Evolutionary conservation across 2,113 vertebrate genomes (phyloP).

Genomic region (Crotalus helleri): DNA sequence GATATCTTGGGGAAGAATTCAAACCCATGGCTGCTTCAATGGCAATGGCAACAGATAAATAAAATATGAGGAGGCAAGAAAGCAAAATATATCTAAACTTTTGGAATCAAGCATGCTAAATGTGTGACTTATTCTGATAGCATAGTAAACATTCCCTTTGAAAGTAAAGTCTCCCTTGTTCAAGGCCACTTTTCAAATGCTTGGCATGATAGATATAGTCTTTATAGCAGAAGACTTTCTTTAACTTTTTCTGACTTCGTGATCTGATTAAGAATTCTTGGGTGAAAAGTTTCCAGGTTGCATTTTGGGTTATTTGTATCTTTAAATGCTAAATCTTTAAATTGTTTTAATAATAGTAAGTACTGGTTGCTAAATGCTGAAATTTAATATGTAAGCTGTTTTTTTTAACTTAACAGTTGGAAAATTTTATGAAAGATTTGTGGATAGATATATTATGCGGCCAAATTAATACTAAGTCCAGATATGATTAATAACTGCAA

Average conservation of each 20-base stretch:
- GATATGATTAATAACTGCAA: background rate
- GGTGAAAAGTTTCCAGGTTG: background rate
- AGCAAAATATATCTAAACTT: slow-evolving; percentile 49
- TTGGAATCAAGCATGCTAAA: slow-evolving; percentile 39
- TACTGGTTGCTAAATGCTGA: background rate
- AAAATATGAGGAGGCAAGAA: slow-evolving; percentile 48
- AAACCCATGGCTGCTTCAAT: slow-evolving; percentile 41
- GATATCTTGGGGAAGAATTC: slow-evolving; percentile 54
- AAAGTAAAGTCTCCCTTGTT: background rate
- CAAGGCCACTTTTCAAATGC: background rate
- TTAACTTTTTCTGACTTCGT: background rate
- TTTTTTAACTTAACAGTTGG: background rate
- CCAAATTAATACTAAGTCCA: background rate
- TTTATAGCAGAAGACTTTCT: background rate
- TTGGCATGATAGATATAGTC: background rate
- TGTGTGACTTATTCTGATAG: slow-evolving; percentile 24
- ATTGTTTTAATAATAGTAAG: background rate
- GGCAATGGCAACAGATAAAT: slow-evolving; percentile 48
- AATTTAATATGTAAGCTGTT: background rate
- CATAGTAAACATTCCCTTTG: background rate
- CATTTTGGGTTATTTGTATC: background rate
- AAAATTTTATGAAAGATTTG: background rate
- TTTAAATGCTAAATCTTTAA: background rate
- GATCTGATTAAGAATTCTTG: background rate
- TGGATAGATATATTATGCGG: background rate